These are phyloP conservation scores for Cydia amplana DNA, from an alignment of 1,140 invertebrate genomes.

Conservation along the genomic window DNA sequence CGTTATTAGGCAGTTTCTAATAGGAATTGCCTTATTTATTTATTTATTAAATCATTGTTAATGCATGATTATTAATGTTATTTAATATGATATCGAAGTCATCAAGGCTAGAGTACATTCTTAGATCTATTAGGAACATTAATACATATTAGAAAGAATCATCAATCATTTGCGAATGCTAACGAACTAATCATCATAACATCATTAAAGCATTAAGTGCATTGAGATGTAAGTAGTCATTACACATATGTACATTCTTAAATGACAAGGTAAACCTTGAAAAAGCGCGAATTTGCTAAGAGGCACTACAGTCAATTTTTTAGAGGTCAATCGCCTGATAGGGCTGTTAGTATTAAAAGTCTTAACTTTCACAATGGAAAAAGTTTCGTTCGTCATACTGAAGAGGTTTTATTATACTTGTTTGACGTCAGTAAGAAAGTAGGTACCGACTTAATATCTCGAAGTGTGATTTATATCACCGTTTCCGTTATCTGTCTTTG, in stretches of 20 bases:
- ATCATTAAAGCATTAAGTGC: conserved; percentile 17
- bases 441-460: too few species aligned
- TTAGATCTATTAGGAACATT: not conserved
- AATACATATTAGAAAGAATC: conserved; percentile 14
- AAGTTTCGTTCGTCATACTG: not conserved
- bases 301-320: not conserved
- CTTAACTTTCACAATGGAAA: not conserved
- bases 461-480: not conserved
- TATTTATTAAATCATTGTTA: too few species aligned
- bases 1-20: too few species aligned
- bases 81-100: not conserved
- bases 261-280: conserved; percentile 8
- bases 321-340: not conserved
- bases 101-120: conserved; percentile 14
- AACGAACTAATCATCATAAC: conserved; percentile 23
- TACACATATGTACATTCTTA: not conserved
- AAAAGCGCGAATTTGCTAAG: not conserved
- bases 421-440: not conserved
- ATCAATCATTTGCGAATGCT: conserved; percentile 16
- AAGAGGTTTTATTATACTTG: not conserved
- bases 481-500: conserved; percentile 21
- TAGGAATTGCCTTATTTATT: too few species aligned
- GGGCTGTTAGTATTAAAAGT: not conserved
- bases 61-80: not conserved
- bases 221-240: conserved; percentile 7